phyloP scores from a whole-genome alignment of 2,888 invertebrate species.

The Trichogramma evanescens region DNA sequence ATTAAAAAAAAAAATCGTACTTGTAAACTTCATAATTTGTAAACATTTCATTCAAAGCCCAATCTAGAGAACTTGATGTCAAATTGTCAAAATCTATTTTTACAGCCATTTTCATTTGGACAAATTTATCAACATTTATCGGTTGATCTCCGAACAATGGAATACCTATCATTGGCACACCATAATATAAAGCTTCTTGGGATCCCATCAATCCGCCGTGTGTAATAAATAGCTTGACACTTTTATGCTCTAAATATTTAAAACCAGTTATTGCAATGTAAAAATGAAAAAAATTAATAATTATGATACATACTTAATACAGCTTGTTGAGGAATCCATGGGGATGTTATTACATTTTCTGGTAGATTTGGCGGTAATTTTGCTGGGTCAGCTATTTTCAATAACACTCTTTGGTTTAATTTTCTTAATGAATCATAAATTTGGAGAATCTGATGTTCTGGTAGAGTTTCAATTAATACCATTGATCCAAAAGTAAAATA shows the following conservation, averaged over 20 bases:
- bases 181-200: conserved; percentile 37
- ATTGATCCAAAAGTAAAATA: conserved; percentile 40
- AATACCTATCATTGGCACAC: conserved; percentile 39
- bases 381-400: conserved; percentile 31
- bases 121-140: conserved; percentile 29
- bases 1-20: conserved; percentile 19
- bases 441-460: conserved; percentile 22
- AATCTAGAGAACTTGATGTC: conserved; percentile 26
- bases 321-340: conserved; percentile 34
- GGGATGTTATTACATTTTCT: conserved; percentile 31
- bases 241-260: conserved; percentile 21
- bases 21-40: conserved; percentile 29
- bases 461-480: conserved; percentile 34
- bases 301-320: conserved; percentile 31
- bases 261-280: background rate
- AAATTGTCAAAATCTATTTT: conserved; percentile 25
- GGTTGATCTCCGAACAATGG: conserved; percentile 41
- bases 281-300: background rate
- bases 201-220: conserved; percentile 42
- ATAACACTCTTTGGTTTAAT: conserved; percentile 30
- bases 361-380: conserved; percentile 31
- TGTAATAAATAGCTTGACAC: conserved; percentile 37
- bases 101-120: conserved; percentile 26
- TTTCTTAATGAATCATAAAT: conserved; percentile 32
- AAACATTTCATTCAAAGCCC: conserved; percentile 29